Conservation (phyloP, 1,140 invertebrate genomes). For the Rhyzopertha dominica region DNA sequence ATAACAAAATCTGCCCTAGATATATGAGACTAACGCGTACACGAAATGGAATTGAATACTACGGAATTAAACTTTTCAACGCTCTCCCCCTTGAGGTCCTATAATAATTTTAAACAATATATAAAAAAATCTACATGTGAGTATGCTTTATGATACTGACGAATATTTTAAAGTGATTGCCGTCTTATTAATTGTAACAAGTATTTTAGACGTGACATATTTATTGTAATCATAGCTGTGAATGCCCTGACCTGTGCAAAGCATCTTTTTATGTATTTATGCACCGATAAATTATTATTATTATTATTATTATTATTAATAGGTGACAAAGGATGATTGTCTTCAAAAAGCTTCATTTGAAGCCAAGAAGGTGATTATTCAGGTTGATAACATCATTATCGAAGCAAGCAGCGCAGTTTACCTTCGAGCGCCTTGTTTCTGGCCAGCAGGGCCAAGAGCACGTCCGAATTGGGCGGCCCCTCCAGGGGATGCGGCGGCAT, state of each 20-base stretch:
- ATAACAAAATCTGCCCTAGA: too few relatives aligned
- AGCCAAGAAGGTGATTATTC: conserved; percentile 1
- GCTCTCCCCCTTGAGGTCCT: too few relatives aligned
- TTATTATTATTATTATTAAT: neutral
- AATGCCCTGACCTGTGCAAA: too few relatives aligned
- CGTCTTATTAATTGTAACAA: neutral
- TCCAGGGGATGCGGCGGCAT: conserved; percentile 43
- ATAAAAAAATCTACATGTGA: too few relatives aligned
- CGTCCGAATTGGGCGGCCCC: conserved; percentile 67
- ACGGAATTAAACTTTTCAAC: too few relatives aligned
- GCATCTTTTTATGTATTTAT: too few relatives aligned
- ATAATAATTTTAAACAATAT: too few relatives aligned
- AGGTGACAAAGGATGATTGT: neutral
- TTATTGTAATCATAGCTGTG: neutral
- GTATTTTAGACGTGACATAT: neutral
- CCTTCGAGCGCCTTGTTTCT: conserved; percentile 86
- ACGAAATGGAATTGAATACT: too few relatives aligned
- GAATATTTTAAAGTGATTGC: too few relatives aligned
- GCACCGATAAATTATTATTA: too few relatives aligned
- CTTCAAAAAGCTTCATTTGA: neutral
- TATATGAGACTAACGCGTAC: too few relatives aligned
- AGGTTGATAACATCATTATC: neutral
- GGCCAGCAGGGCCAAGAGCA: conserved; percentile 73
- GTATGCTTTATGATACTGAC: too few relatives aligned
- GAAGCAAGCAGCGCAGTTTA: conserved; percentile 40